Base-by-base conservation (phyloP, 2,113 vertebrate species). In the Chitala chitala region DNA sequence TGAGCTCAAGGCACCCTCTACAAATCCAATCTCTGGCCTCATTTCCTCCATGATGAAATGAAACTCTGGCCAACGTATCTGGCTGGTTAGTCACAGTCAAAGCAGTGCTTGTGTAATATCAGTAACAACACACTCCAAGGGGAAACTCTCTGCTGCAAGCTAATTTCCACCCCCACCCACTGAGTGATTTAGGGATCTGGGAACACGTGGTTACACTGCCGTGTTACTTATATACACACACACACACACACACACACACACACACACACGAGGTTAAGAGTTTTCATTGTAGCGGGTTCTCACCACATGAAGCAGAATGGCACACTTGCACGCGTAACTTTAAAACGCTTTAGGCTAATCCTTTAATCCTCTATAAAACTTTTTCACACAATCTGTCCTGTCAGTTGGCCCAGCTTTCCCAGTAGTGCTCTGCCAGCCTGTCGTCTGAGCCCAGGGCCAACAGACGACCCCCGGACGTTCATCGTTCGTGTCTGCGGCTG, bases 301-400 rank as follows among this genome's bases (percentile, higher is more conserved):
- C 55, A 31, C 4, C 31, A 58, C 4, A 24, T 59, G 29, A 59
- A 33, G 33, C 33, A 59, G 15, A 59, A 5, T 31, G 12, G 13
- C 29, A 17, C 17, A 31, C 26, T 2, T 31, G 29, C 31, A 13
- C 38, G 48, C 29, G 29, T n/a, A 42, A 38, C 69, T 55, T 55
- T 36, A n/a, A 54, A 51, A 31, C 10, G 3, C 10, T 44, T 44
- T 12, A 31, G 69, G 40, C 51, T 59, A 75, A 78, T 76, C 72
- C 53, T 70, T 9, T 48, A 71, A 78, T 53, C 51, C 46, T 72
- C 71, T 80, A n/a, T 50, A 70, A 46, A 46, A 56, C 53, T 66
- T 48, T 69, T 74, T 26, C 3, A 61, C 48, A 22, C 42, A 72
- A 79, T 54, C 44, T 51, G 58, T 17, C 50, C 20, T 68, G 22